Evolutionary conservation across 30 jellyfish, hydroid and myxozoan species (phyloP), one percentile per base, ranked within the genome.

Genomic region (Chrysaora quinquecirrha): DNA sequence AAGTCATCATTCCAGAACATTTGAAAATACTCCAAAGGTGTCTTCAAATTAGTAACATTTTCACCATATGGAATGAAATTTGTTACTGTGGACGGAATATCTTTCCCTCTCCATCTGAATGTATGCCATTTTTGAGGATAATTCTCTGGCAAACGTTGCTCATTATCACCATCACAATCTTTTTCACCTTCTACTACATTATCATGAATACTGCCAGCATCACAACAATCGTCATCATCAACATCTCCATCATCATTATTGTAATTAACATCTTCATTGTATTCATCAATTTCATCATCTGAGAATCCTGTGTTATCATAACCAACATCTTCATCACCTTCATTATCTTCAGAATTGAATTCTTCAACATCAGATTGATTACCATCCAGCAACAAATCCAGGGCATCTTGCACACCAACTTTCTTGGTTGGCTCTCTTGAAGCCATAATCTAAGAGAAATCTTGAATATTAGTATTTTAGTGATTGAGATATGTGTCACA

Each of bases 1-100:
- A 66, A 14, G 4, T 76, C 34, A 23, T 71, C 90, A 16, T 48
- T 63, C 52, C 54, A 87, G 28, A 87, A 79, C 22, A n/a, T n/a
- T n/a, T n/a, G n/a, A n/a, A n/a, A n/a, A n/a, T n/a, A n/a, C n/a
- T n/a, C n/a, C n/a, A n/a, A 60, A 73, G 93, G 95, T 30, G 93
- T 84, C 79, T 43, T 43, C 58, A 43, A 43, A 43, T 43, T 16
- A 43, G 16, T 16, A 43, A 43, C 58, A 43, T 43, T 43, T 43
- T 43, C 58, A 43, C 16, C 16, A 43, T 9, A 16, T 43, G 58
- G 12, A 43, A 16, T 16, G 58, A 43, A 43, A 43, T 43, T 16
- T 6, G 58, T 43, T 43, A 16, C 16, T 43, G 16, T 16, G 9
- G 58, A 9, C 9, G 58, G 58, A 16, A 43, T 43, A 43, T 43